A percentile compares a stretch with the other conserved stretches of the same genome.
These are phyloP conservation scores for Miichthys miiuy DNA, from an alignment of 2,797 vertebrate species.

Conservation along the genomic window DNA sequence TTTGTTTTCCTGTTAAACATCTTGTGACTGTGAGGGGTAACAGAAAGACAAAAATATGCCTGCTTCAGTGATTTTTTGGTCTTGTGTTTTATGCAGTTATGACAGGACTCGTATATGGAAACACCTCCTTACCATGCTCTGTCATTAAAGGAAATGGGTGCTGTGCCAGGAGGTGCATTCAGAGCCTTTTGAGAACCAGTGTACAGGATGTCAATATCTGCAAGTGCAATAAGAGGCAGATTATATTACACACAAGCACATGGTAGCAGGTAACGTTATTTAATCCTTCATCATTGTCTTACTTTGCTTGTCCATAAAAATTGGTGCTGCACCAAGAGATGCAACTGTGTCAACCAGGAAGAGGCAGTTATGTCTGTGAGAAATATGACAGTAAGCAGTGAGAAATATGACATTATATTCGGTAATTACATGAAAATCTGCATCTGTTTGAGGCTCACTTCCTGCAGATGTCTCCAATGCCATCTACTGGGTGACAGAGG, in stretches of 20 bases:
- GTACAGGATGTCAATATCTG: slow-evolving; percentile 95
- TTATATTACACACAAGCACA: slow-evolving; percentile 11
- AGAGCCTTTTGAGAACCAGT: slow-evolving; percentile 95
- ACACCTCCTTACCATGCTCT: slow-evolving; percentile 88
- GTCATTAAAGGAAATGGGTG: slow-evolving; percentile 95
- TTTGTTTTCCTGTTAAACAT: slow-evolving; percentile 92
- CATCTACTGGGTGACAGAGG: slow-evolving; percentile 92
- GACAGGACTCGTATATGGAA: neutral
- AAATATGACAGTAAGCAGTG: neutral
- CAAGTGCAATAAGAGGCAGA: slow-evolving; percentile 21
- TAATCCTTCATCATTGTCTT: slow-evolving; percentile 37
- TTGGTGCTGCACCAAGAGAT: slow-evolving; percentile 91
- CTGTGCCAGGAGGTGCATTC: slow-evolving; percentile 91
- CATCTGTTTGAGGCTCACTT: slow-evolving; percentile 82
- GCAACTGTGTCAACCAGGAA: slow-evolving; percentile 95
- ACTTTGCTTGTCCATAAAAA: slow-evolving; percentile 98
- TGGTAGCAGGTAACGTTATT: neutral
- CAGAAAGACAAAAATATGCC: slow-evolving; percentile 2
- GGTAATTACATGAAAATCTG: neutral
- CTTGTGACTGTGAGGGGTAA: slow-evolving; percentile 87
- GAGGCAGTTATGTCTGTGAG: slow-evolving; percentile 91
- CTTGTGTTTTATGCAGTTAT: neutral
- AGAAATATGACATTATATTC: slow-evolving; percentile 1
- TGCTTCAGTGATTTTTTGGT: neutral
- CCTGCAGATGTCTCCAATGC: slow-evolving; percentile 92